Evolutionary conservation across 2,888 invertebrate species (phyloP).

Genomic region (Bellardia bayeri): DNA sequence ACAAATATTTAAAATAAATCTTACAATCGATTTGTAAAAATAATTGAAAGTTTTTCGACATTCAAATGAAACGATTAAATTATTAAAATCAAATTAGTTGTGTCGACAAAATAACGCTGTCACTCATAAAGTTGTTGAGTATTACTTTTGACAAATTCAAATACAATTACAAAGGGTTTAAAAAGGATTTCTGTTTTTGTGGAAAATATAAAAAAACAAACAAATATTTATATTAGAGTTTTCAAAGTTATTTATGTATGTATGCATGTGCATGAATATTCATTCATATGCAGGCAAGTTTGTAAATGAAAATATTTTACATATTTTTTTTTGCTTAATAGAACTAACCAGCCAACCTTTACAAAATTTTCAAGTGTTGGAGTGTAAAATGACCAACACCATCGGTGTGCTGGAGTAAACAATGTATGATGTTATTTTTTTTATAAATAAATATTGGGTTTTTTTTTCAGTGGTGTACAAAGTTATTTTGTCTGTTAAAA

Average conservation of each 20-base stretch:
- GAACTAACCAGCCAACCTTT: slow-evolving; percentile 57
- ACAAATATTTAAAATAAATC: too few species aligned
- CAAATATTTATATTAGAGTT: slow-evolving; percentile 23
- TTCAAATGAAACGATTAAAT: slow-evolving; percentile 78
- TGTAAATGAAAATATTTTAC: slow-evolving; percentile 3
- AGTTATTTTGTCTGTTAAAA: not conserved
- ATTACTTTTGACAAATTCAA: not conserved
- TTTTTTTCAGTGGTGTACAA: slow-evolving; percentile 42
- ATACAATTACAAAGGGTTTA: not conserved
- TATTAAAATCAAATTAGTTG: slow-evolving; percentile 79
- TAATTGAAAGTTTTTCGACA: not conserved
- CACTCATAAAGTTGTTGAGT: not conserved
- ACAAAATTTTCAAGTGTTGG: slow-evolving; percentile 42
- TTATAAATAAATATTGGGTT: slow-evolving; percentile 38
- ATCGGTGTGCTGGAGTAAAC: not conserved
- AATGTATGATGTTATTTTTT: slow-evolving; percentile 11
- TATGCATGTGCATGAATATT: not conserved
- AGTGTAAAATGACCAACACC: slow-evolving; percentile 50
- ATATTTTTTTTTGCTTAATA: slow-evolving; percentile 12
- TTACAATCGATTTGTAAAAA: not conserved
- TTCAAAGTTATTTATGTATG: slow-evolving; percentile 19
- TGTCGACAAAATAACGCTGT: slow-evolving; percentile 48
- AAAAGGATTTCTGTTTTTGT: slow-evolving; percentile 22
- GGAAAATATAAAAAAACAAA: slow-evolving; percentile 10
- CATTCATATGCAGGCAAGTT: slow-evolving; percentile 6